Evolutionary conservation across 2,888 invertebrate genomes (phyloP), one percentile per base, ranked within the genome.

Genomic region (Parascotia fuliginaria): DNA sequence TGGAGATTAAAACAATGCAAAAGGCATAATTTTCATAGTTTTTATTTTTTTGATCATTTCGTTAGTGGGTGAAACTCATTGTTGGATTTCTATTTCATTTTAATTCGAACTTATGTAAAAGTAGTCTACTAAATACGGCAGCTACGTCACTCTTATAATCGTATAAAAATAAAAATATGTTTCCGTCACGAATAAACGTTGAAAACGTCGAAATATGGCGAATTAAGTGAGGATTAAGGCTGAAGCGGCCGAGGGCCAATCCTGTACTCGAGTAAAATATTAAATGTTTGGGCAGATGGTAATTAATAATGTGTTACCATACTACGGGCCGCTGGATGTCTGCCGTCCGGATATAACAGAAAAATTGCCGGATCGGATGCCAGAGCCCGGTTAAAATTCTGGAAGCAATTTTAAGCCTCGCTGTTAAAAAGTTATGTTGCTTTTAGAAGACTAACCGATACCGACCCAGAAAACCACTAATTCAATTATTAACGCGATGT

Each of bases 281-380:
- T 87, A 84, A 89, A 84, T 75, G 83, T 77, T 83, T 73, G 79
- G 84, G 81, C 81, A 81, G 81, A 79, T 75, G 74, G 81, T 85
- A 89, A 89, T 89, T 90, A 90, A 89, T 90, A 89, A 90, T 89
- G 83, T 81, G 82, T 76, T 65, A 71, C 74, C 75, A 75, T 73
- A 75, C 79, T 73, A 75, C 74, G 70, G 71, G 55, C 74, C 70
- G 66, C 64, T 71, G 74, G 73, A 67, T 72, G 73, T 64, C 76
- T 72, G 55, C 71, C 65, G 71, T 68, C 77, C 82, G 86, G 84
- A 88, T 84, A 83, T 88, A 87, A 84, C 82, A 77, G 82, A 87
- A 89, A 89, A 89, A 87, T 89, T 81, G 81, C 82, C 79, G 84
- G 86, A 85, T 87, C 84, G 85, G 77, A 73, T 73, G 66, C 69